A percentile compares a stretch with the other conserved stretches of the same genome.
phyloP scores from a whole-genome alignment of 2,797 vertebrate genomes.

The Jordanella pulchra region DNA sequence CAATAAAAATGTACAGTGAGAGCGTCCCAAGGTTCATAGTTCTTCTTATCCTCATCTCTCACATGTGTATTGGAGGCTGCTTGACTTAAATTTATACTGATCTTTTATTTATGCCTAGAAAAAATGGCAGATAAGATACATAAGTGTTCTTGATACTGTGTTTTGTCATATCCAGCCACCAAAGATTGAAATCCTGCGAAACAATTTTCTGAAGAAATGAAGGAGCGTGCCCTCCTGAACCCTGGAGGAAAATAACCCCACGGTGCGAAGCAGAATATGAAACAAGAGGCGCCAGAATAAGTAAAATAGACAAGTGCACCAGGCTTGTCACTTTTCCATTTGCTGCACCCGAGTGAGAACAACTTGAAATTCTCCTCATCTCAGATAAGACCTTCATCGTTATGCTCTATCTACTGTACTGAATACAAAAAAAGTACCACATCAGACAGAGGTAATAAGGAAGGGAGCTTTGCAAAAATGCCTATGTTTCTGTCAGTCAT shows the following conservation, averaged over 20 bases:
- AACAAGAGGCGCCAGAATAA: slow-evolving; percentile 90
- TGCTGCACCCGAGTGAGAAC: slow-evolving; percentile 81
- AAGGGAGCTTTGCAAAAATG: slow-evolving; percentile 55
- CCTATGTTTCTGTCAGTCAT: slow-evolving; percentile 66
- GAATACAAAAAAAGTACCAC: slow-evolving; percentile 75
- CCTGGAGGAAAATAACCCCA: slow-evolving; percentile 93
- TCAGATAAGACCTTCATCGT: slow-evolving; percentile 77
- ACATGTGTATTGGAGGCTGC: slow-evolving; percentile 80
- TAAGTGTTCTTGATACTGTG: slow-evolving; percentile 99
- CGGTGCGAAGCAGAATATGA: slow-evolving; percentile 91
- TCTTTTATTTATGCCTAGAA: slow-evolving; percentile 99
- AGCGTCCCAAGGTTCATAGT: slow-evolving; percentile 77
- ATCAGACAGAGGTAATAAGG: slow-evolving; percentile 76
- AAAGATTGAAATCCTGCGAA: slow-evolving; percentile 99
- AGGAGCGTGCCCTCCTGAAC: slow-evolving; percentile 97
- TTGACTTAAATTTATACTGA: slow-evolving; percentile 96
- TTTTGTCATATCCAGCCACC: slow-evolving; percentile 98
- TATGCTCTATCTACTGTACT: slow-evolving; percentile 81
- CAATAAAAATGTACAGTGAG: slow-evolving; percentile 74
- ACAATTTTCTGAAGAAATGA: slow-evolving; percentile 99
- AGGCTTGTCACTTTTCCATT: slow-evolving; percentile 94
- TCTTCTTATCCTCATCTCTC: slow-evolving; percentile 81
- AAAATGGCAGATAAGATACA: slow-evolving; percentile 99
- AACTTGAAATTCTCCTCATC: slow-evolving; percentile 81
- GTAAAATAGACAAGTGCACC: slow-evolving; percentile 93